phyloP scores from a whole-genome alignment of 2,797 vertebrate genomes.

The Chanos chanos region DNA sequence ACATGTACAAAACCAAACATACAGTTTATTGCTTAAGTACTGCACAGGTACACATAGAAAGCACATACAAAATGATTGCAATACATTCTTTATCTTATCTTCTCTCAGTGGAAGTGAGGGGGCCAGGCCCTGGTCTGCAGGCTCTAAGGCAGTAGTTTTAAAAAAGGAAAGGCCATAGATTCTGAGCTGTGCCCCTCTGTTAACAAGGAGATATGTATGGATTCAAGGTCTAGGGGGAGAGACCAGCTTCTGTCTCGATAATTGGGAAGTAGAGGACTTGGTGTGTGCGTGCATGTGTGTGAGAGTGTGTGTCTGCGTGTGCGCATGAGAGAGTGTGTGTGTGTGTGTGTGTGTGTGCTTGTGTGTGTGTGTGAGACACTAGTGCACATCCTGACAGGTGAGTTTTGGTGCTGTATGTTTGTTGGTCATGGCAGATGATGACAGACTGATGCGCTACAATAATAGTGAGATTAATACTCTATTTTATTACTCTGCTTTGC shows the following conservation, averaged over 20 bases:
- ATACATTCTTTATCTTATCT: constrained; percentile 52
- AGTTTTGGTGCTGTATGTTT: constrained; percentile 20
- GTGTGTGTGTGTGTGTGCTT: constrained; percentile 12
- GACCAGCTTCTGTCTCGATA: constrained; percentile 26
- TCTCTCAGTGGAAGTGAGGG: constrained; percentile 51
- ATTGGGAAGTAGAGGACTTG: constrained; percentile 19
- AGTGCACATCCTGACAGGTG: constrained; percentile 25
- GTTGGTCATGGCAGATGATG: constrained; percentile 31
- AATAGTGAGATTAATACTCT: constrained; percentile 30
- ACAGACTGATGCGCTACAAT: constrained; percentile 15
- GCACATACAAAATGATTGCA: constrained; percentile 48
- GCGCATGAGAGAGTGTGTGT: constrained; percentile 16
- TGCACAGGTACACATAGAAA: constrained; percentile 40
- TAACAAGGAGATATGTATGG: constrained; percentile 31
- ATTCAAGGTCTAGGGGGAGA: constrained; percentile 32
- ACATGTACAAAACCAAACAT: constrained; percentile 52
- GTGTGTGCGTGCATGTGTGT: constrained; percentile 9
- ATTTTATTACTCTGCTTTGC: no score
- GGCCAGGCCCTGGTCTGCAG: constrained; percentile 38
- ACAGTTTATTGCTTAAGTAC: constrained; percentile 50
- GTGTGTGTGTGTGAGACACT: not conserved
- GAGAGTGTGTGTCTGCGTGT: not conserved
- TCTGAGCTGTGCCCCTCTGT: constrained; percentile 36
- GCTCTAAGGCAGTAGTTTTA: constrained; percentile 44
- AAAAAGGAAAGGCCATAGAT: constrained; percentile 47